Percentiles rank a stretch among this genome's conserved stretches.
phyloP scores from a whole-genome alignment of 2,797 vertebrate genomes.

The Pantherophis vulpinus region DNA sequence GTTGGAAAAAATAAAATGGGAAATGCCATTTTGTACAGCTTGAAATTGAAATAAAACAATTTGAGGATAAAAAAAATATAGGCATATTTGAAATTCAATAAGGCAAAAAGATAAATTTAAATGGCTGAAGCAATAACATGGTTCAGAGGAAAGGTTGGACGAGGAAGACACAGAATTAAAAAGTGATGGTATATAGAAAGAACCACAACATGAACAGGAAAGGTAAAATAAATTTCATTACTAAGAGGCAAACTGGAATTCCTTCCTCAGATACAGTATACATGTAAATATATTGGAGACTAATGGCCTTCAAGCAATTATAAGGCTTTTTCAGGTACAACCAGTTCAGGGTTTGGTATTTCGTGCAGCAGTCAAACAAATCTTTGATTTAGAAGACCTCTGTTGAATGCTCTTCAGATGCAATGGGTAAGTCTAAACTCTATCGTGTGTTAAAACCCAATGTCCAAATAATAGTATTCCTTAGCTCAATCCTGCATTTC shows the following conservation, averaged over 20 bases:
- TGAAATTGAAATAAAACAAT: background rate
- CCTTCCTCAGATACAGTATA: background rate
- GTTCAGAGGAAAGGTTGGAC: background rate
- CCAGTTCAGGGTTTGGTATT: background rate
- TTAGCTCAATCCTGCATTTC: background rate
- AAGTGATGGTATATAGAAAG: background rate
- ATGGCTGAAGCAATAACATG: background rate
- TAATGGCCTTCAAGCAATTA: background rate
- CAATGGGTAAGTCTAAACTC: background rate
- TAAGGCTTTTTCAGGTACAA: background rate
- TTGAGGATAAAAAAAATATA: background rate
- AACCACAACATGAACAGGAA: background rate
- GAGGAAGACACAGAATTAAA: background rate
- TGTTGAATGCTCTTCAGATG: background rate
- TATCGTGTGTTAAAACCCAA: background rate
- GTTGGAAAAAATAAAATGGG: background rate
- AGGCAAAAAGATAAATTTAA: background rate
- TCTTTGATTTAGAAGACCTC: background rate
- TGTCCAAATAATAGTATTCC: background rate
- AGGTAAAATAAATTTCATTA: background rate
- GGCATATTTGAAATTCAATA: background rate
- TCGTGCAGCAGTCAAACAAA: background rate
- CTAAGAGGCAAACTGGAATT: background rate
- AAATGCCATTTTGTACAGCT: background rate
- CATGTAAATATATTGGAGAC: background rate